Conservation (phyloP, 1,140 invertebrate genomes). For the Drosophila orena region DNA sequence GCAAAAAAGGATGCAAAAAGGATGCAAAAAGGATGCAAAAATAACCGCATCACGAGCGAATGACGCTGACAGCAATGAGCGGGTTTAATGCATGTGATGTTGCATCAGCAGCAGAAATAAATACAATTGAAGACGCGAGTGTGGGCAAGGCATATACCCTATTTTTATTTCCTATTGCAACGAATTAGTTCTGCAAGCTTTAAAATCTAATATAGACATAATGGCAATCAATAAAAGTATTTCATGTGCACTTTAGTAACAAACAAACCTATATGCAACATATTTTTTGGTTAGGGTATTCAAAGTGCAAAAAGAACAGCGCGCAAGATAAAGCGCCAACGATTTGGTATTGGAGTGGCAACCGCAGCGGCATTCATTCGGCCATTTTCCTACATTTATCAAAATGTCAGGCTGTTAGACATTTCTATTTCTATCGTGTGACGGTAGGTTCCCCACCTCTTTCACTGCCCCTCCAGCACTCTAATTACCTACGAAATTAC, state of each 20-base stretch:
- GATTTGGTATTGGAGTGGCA: slow-evolving; percentile 43
- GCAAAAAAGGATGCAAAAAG: slow-evolving; percentile 24
- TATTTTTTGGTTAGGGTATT: slow-evolving; percentile 1
- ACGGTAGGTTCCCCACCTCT: neutral
- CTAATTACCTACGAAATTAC: slow-evolving; percentile 1
- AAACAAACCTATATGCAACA: neutral
- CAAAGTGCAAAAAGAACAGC: neutral
- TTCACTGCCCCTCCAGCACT: neutral
- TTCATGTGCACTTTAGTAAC: too few species aligned
- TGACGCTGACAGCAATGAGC: slow-evolving; percentile 76
- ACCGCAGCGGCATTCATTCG: slow-evolving; percentile 47
- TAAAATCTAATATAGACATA: too few species aligned
- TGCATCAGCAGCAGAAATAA: slow-evolving; percentile 40
- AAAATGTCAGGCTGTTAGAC: slow-evolving; percentile 76
- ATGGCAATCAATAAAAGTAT: too few species aligned
- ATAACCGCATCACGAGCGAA: slow-evolving; percentile 66
- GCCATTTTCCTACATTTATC: slow-evolving; percentile 75
- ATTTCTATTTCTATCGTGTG: slow-evolving; percentile 64
- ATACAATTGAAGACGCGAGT: slow-evolving; percentile 11
- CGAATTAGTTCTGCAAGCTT: too few species aligned
- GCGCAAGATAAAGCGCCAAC: neutral
- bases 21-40: slow-evolving; percentile 38
- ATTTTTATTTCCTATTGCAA: too few species aligned
- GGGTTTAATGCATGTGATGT: slow-evolving; percentile 77
- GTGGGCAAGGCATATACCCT: neutral